These are phyloP conservation scores for Chelonus insularis DNA, from an alignment of 1,140 invertebrate species.

Conservation along the genomic window DNA sequence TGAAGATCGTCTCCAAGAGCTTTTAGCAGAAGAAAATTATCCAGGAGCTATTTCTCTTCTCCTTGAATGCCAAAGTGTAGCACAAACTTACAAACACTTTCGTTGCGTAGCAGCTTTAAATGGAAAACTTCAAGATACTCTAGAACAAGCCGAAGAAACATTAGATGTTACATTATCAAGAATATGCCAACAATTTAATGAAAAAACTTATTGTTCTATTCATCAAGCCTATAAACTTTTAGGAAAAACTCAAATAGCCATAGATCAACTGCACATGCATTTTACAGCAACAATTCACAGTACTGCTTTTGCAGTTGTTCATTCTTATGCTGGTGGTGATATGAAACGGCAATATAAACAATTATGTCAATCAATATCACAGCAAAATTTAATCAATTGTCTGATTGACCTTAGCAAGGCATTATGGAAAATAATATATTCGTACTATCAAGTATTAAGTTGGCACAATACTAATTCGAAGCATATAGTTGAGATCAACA, in stretches of 20 bases:
- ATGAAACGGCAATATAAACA: constrained; percentile 78
- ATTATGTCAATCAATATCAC: constrained; percentile 75
- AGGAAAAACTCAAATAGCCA: constrained; percentile 85
- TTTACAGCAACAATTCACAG: constrained; percentile 93
- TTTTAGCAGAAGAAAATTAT: constrained; percentile 84
- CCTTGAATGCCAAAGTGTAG: constrained; percentile 84
- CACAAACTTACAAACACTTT: constrained; percentile 80
- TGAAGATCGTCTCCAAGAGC: constrained; percentile 79
- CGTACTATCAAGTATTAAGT: constrained; percentile 78
- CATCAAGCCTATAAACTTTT: constrained; percentile 84
- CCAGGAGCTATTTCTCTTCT: constrained; percentile 85
- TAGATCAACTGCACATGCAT: constrained; percentile 95
- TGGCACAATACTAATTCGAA: constrained; percentile 71
- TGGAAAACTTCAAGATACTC: constrained; percentile 85
- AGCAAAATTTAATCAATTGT: constrained; percentile 80
- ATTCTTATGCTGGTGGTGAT: constrained; percentile 71
- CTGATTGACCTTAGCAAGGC: constrained; percentile 80
- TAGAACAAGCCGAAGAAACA: constrained; percentile 90
- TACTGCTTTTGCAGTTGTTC: constrained; percentile 77
- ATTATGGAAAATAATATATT: constrained; percentile 79
- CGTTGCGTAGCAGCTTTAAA: constrained; percentile 83
- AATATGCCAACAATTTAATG: constrained; percentile 75
- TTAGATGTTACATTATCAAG: constrained; percentile 84
- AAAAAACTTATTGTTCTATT: constrained; percentile 73
- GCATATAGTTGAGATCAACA: constrained; percentile 43